Evolutionary conservation across 2,113 vertebrate genomes (phyloP), one percentile per base, ranked within the genome.

Genomic region (Eptatretus burgeri): DNA sequence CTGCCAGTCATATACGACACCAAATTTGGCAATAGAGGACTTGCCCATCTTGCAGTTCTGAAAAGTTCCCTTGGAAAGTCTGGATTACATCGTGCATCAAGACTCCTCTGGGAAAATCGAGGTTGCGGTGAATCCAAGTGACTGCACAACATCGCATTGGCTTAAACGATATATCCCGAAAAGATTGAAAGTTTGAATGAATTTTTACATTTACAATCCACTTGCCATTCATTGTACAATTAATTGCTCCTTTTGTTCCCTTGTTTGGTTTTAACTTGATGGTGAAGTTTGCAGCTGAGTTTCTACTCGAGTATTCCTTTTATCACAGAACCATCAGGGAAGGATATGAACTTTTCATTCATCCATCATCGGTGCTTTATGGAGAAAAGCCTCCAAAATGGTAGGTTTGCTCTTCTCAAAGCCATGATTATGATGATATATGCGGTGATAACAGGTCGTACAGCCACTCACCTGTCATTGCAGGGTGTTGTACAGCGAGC

Each of bases 401-500:
- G 91, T 98, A 66, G 76, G 52, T 52, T 52, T 12, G 19, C 19
- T 2, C 10, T 60, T 60, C 56, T 17, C 13, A 60, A 10, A 60
- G n/a, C 56, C 56, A 20, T 60, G 56, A 60, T 13, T 60, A 60
- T 17, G 19, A 13, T 60, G n/a, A 20, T 13, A 13, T 20, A 60
- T 20, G 14, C 5, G 10, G 49, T 27, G 14, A 49, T 16, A 64
- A 16, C 49, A 27, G 41, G 63, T 64, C 17, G 12, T 16, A n/a
- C n/a, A n/a, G n/a, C n/a, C 63, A 19, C 41, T 19, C 63, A n/a
- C 11, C 9, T 64, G 16, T 27, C 13, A n/a, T 20, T 49, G 16
- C 66, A 98, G 91, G 89, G 89, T 98, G 10, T 81, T 98, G 62
- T 98, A 86, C 73, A 94, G 89, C 50, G 89, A 94, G 72, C 82